Evolutionary conservation across 2,888 invertebrate genomes (phyloP).

Genomic region (Lutraria lutraria): DNA sequence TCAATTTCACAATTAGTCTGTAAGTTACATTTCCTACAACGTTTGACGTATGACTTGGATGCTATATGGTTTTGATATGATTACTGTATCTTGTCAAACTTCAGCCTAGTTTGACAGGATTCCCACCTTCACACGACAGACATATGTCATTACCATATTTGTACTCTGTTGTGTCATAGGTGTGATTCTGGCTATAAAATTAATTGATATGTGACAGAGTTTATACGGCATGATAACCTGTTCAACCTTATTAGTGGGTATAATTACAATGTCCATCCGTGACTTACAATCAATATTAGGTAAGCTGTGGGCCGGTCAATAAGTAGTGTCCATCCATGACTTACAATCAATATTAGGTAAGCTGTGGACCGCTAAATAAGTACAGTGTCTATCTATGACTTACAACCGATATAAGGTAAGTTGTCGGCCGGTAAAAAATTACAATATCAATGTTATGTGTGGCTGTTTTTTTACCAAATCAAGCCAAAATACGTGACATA

Average conservation of each 20-base stretch:
- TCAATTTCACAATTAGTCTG: too few species aligned
- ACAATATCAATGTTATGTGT: too few species aligned
- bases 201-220: not conserved
- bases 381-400: not conserved
- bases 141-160: too few species aligned
- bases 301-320: not conserved
- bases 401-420: not conserved
- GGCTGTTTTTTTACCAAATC: too few species aligned
- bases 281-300: not conserved
- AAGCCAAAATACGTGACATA: too few species aligned
- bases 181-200: conserved; percentile 9
- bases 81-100: too few species aligned
- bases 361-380: not conserved
- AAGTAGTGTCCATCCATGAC: not conserved
- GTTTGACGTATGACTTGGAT: too few species aligned
- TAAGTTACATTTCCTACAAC: too few species aligned
- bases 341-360: not conserved
- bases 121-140: too few species aligned
- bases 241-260: not conserved
- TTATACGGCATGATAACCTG: not conserved
- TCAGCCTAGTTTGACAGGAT: too few species aligned
- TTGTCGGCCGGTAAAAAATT: too few species aligned
- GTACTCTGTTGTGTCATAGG: not conserved
- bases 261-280: not conserved
- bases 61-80: too few species aligned